phyloP scores from a whole-genome alignment of 2,797 vertebrate genomes.

The Pygocentrus nattereri region DNA sequence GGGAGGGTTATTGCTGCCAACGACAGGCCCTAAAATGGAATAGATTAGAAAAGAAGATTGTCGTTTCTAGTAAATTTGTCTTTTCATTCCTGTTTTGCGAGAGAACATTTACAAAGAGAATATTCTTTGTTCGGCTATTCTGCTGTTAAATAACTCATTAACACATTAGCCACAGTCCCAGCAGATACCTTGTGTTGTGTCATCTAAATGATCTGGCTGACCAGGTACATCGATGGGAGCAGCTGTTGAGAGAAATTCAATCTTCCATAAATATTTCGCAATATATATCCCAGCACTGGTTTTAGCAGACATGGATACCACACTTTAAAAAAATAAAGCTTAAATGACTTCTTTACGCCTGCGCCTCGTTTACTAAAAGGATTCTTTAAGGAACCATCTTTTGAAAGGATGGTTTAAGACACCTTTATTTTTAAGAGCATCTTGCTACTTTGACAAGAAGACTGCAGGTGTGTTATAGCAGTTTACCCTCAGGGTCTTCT shows the following conservation, averaged over 20 bases:
- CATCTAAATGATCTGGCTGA: slow-evolving; percentile 53
- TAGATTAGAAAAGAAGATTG: not conserved
- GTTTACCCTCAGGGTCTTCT: slow-evolving; percentile 47
- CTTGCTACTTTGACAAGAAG: not conserved
- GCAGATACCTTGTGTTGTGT: slow-evolving; percentile 52
- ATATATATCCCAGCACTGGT: not conserved
- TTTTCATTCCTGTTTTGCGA: not conserved
- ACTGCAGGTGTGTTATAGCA: too few species aligned
- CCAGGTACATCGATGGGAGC: slow-evolving; percentile 34
- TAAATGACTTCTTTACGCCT: too few species aligned
- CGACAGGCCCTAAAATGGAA: slow-evolving; percentile 42
- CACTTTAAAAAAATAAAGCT: not conserved
- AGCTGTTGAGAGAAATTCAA: slow-evolving; percentile 48
- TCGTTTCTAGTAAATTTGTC: not conserved
- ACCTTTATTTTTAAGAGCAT: not conserved
- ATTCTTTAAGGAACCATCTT: not conserved
- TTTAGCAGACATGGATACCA: not conserved
- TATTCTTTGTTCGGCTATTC: not conserved
- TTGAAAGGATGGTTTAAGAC: not conserved
- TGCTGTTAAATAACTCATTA: not conserved
- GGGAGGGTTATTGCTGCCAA: slow-evolving; percentile 42
- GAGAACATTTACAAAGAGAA: too few species aligned
- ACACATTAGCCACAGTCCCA: not conserved
- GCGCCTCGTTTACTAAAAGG: too few species aligned
- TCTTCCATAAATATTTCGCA: not conserved